Conservation (phyloP, 1,140 invertebrate genomes). For the Chironomus striatipennis region DNA sequence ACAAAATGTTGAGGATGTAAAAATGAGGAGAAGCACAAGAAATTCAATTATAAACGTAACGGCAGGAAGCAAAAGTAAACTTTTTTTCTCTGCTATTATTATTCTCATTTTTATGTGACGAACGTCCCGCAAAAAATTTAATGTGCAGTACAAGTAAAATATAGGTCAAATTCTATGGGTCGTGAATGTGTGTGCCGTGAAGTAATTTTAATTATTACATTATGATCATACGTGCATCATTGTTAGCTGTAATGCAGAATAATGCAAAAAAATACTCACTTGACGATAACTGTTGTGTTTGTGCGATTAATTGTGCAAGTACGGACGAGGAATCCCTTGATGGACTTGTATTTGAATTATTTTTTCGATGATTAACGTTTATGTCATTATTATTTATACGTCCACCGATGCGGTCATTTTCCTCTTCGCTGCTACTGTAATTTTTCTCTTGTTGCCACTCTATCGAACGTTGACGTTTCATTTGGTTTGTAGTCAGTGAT, state of each 20-base stretch:
- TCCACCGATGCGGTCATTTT: conserved; percentile 44
- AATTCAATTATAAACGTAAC: conserved; percentile 3
- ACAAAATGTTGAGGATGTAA: neutral
- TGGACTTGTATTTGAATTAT: conserved; percentile 43
- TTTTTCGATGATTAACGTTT: conserved; percentile 36
- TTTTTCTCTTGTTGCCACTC: conserved; percentile 52
- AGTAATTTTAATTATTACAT: too few species aligned
- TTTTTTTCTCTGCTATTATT: neutral
- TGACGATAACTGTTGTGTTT: conserved; percentile 46
- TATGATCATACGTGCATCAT: too few species aligned
- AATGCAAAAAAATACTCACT: conserved; percentile 37
- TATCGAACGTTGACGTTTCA: conserved; percentile 50
- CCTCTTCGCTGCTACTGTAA: conserved; percentile 51
- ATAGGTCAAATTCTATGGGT: neutral
- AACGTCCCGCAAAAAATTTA: too few species aligned
- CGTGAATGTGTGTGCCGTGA: too few species aligned
- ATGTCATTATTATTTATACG: conserved; percentile 34
- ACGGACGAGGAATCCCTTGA: conserved; percentile 29
- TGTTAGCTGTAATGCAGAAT: too few species aligned
- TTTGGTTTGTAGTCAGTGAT: conserved; percentile 34
- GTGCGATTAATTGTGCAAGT: conserved; percentile 47
- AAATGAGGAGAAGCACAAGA: neutral
- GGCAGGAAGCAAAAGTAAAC: neutral
- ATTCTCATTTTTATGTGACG: too few species aligned
- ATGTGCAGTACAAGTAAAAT: too few species aligned